Evolutionary conservation across 2,888 invertebrate species (phyloP).

Genomic region (Hedychridium roseum): DNA sequence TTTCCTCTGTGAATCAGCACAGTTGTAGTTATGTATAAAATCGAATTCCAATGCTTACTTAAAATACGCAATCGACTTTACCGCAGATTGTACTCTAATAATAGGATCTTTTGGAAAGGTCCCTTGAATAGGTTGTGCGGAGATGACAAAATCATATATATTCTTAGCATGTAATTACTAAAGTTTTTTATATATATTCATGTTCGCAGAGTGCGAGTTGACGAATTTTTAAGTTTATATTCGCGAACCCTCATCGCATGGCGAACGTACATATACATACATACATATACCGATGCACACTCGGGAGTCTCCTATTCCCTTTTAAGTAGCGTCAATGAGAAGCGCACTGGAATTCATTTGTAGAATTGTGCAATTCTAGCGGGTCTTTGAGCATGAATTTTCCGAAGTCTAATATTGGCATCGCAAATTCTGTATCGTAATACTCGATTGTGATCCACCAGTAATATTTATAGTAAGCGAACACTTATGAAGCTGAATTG

Average conservation of each 20-base stretch:
- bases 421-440: too few relatives aligned
- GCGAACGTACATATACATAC: too few relatives aligned
- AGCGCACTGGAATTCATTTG: slow-evolving; percentile 16
- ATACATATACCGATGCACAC: too few relatives aligned
- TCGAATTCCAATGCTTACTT: slow-evolving; percentile 37
- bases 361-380: slow-evolving; percentile 39
- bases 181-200: slow-evolving; percentile 27
- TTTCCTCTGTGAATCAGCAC: slow-evolving; percentile 33
- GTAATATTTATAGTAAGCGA: too few relatives aligned
- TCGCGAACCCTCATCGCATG: slow-evolving; percentile 11
- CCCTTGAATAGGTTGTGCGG: slow-evolving; percentile 25
- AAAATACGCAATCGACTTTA: slow-evolving; percentile 24
- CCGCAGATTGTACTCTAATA: slow-evolving; percentile 4
- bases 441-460: too few relatives aligned
- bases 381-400: too few relatives aligned
- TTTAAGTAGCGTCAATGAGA: too few relatives aligned
- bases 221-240: slow-evolving; percentile 23
- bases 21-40: slow-evolving; percentile 39
- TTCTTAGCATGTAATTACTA: slow-evolving; percentile 21
- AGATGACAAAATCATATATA: slow-evolving; percentile 20
- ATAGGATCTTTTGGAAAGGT: slow-evolving; percentile 21
- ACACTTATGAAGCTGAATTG: too few relatives aligned
- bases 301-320: too few relatives aligned
- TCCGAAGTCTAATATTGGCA: too few relatives aligned
- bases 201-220: slow-evolving; percentile 7